A percentile compares a stretch with the other conserved stretches of the same genome.
Evolutionary conservation across 2,888 invertebrate species (phyloP).

Genomic region (Cerceris ruficornis): DNA sequence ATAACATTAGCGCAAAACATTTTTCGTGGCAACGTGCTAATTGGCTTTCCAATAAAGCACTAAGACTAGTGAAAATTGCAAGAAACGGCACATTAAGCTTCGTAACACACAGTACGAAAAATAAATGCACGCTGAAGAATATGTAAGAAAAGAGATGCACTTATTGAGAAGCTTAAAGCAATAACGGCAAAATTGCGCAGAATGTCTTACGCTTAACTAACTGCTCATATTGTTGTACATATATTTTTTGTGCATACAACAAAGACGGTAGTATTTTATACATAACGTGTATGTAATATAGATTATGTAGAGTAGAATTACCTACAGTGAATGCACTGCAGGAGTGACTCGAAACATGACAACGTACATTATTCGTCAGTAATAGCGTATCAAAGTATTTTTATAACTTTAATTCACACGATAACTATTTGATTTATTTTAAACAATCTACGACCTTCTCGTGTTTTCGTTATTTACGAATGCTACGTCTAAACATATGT

Average conservation of each 20-base stretch:
- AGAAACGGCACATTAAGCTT: conserved; percentile 48
- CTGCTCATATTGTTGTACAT: conserved; percentile 2
- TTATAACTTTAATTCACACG: too few relatives aligned
- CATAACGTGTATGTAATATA: neutral
- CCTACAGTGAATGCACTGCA: too few relatives aligned
- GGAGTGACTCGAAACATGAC: too few relatives aligned
- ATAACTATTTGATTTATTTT: too few relatives aligned
- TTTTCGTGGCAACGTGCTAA: conserved; percentile 65
- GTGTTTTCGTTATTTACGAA: too few relatives aligned
- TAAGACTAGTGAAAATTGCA: conserved; percentile 36
- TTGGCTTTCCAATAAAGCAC: conserved; percentile 55
- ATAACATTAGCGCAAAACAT: conserved; percentile 33
- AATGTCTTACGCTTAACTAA: conserved; percentile 1
- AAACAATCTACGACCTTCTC: too few relatives aligned
- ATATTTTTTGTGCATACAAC: neutral
- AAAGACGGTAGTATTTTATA: neutral
- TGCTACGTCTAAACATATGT: too few relatives aligned
- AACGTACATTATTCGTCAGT: too few relatives aligned
- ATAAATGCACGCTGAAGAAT: conserved; percentile 34
- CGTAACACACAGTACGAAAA: conserved; percentile 20
- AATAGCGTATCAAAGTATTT: too few relatives aligned
- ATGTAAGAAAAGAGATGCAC: conserved; percentile 38
- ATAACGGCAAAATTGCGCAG: conserved; percentile 26
- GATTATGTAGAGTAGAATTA: too few relatives aligned
- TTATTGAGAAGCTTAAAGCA: conserved; percentile 53